These are phyloP conservation scores for Hirundo rustica DNA, from an alignment of 2,797 vertebrate species.

Conservation along the genomic window DNA sequence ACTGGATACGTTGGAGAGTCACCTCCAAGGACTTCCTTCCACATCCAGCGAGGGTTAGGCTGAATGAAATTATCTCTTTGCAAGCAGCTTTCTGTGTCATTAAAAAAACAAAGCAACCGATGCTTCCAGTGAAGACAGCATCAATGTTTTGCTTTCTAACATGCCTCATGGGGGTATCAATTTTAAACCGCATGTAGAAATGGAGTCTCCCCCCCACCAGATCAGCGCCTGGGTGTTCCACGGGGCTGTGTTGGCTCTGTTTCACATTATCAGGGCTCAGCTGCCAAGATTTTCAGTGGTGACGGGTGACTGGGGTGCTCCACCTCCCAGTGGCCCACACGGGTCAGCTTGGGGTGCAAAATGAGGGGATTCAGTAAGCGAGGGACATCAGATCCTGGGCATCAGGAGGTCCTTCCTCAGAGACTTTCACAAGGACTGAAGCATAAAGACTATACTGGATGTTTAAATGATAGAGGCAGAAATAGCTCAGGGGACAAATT, in stretches of 20 bases:
- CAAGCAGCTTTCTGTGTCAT: constrained; percentile 59
- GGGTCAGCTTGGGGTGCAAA: neutral
- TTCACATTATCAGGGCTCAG: neutral
- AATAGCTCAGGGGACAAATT: constrained; percentile 20
- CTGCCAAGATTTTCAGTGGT: constrained; percentile 22
- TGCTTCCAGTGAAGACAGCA: constrained; percentile 66
- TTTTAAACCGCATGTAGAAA: constrained; percentile 61
- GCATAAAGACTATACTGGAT: neutral
- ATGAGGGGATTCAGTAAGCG: neutral
- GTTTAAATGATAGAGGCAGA: constrained; percentile 19
- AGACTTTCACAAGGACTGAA: neutral
- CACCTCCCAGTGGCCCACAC: neutral
- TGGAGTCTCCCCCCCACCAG: constrained; percentile 49
- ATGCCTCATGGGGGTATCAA: constrained; percentile 58
- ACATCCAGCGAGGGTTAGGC: constrained; percentile 29
- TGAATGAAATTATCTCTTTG: constrained; percentile 66
- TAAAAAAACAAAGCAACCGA: constrained; percentile 60
- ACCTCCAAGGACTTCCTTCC: constrained; percentile 59
- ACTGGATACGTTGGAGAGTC: constrained; percentile 69
- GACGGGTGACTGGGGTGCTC: neutral
- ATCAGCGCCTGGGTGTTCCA: constrained; percentile 36
- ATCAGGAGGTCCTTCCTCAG: neutral
- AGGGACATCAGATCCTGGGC: neutral
- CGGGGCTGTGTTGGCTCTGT: neutral
- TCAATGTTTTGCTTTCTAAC: constrained; percentile 68